Percentiles rank a stretch among this genome's conserved stretches.
Evolutionary conservation across 1,140 invertebrate species (phyloP).

Genomic region (Neoseiulus cucumeris): DNA sequence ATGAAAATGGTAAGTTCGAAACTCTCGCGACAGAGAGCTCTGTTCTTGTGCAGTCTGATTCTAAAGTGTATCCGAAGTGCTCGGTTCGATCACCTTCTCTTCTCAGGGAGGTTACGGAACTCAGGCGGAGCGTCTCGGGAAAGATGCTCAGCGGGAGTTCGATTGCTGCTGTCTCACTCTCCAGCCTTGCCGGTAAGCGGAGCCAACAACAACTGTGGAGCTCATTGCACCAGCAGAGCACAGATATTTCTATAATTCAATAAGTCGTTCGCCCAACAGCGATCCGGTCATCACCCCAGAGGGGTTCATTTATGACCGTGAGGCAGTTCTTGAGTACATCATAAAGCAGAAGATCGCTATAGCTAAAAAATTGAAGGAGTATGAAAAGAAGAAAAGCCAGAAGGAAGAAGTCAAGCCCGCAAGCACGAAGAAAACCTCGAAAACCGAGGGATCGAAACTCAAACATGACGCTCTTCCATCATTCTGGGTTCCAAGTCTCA

Average conservation of each 20-base stretch:
- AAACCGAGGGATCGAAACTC: background rate
- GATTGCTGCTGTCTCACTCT: conserved; percentile 92
- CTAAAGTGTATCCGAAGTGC: background rate
- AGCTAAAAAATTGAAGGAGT: conserved; percentile 68
- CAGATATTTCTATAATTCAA: conserved; percentile 19
- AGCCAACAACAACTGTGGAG: conserved; percentile 68
- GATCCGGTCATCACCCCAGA: conserved; percentile 41
- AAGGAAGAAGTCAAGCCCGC: conserved; percentile 8
- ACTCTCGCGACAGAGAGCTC: too few species aligned
- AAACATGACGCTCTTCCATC: conserved; percentile 44
- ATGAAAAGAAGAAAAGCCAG: conserved; percentile 47
- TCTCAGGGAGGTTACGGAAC: conserved; percentile 33
- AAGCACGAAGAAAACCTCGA: conserved; percentile 38
- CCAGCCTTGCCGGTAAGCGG: conserved; percentile 59
- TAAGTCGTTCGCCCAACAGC: background rate
- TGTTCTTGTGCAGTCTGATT: background rate
- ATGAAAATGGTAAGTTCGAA: conserved; percentile 42
- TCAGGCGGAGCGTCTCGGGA: conserved; percentile 48
- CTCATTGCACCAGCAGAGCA: too few species aligned
- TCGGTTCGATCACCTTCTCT: background rate
- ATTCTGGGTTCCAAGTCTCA: conserved; percentile 90
- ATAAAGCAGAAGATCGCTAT: conserved; percentile 86
- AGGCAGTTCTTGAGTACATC: conserved; percentile 88
- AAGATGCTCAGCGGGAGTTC: conserved; percentile 93
- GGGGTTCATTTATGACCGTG: conserved; percentile 90